Percentiles rank a stretch among this genome's conserved stretches.
Conservation (phyloP, 2,888 invertebrate genomes). For the Megalurothrips usitatus region DNA sequence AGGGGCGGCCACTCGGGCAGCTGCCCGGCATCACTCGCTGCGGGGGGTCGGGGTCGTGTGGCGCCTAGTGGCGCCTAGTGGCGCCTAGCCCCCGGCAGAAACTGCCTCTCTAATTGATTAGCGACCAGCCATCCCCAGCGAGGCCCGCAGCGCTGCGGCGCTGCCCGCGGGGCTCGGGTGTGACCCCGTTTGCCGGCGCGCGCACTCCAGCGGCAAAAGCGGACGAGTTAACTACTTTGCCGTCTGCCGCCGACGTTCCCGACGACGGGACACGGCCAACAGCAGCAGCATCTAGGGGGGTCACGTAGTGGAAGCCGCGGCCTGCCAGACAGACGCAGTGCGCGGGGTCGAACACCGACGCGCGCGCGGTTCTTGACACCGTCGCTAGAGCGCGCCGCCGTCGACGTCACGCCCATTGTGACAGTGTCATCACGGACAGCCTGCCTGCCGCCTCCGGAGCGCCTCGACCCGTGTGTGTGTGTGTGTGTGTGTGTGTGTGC, state of each 20-base stretch:
- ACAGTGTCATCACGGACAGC: background rate
- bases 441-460: background rate
- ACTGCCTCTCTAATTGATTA: conserved; percentile 25
- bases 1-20: background rate
- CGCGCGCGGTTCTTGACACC: background rate
- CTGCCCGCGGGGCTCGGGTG: background rate
- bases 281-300: too few relatives aligned
- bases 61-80: too few relatives aligned
- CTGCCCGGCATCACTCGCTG: background rate
- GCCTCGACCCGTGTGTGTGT: too few relatives aligned
- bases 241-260: background rate
- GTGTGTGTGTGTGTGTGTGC: too few relatives aligned
- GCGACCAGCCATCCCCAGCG: background rate
- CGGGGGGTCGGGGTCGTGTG: background rate
- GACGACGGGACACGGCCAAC: too few relatives aligned
- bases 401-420: background rate
- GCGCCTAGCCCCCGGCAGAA: background rate
- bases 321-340: too few relatives aligned
- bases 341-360: background rate
- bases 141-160: background rate
- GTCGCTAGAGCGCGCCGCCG: background rate
- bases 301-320: too few relatives aligned
- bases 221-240: conserved; percentile 18
- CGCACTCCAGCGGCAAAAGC: background rate
- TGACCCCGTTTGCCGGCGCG: conserved; percentile 2